Base-by-base conservation (phyloP, 2,113 vertebrate species). In the Vombatus ursinus region DNA sequence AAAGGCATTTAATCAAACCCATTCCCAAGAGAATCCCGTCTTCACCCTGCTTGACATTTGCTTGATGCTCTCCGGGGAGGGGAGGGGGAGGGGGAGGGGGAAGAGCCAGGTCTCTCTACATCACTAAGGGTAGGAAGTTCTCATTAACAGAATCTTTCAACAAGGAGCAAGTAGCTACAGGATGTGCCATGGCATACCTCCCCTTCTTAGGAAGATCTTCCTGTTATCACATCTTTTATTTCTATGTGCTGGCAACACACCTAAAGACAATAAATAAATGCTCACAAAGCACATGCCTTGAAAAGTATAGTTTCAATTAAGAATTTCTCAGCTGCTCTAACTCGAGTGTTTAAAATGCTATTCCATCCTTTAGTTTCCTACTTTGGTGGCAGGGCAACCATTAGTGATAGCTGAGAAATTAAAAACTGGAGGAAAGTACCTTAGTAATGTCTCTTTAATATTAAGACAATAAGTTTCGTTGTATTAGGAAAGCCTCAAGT, bases 381-480 rank as follows among this genome's bases (percentile, higher is more conserved):
- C 94, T 49, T 68, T 37, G 93, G n/a, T 19, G 9, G 19, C 14
- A 93, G 11, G 52, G 77, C 3, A 10, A 96, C 68, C 26, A 95
- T 96, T 90, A 94, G 7, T 57, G 50, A 8, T 94, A 96, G 90
- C 19, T 44, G 1, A 95, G 24, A 95, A 90, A 93, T 94, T 93
- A 92, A 96, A 97, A 97, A 54, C 89, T 93, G 90, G 97, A 95
- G 90, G 91, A 93, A 96, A 93, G 24, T 96, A 94, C 6, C 0
- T 89, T n/a, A 31, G 52, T 94, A 53, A 91, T 97, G 44, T 51
- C 28, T 95, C 94, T 94, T 95, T 92, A 51, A 97, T 95, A 93
- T 96, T 95, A 97, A 97, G 90, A 95, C 91, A 96, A 14, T 94
- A 97, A 95, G 93, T 96, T 96, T 91, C 50, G 3, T 52, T 96